Conservation (phyloP, 2,888 invertebrate species). For the Neoascia interrupta region DNA sequence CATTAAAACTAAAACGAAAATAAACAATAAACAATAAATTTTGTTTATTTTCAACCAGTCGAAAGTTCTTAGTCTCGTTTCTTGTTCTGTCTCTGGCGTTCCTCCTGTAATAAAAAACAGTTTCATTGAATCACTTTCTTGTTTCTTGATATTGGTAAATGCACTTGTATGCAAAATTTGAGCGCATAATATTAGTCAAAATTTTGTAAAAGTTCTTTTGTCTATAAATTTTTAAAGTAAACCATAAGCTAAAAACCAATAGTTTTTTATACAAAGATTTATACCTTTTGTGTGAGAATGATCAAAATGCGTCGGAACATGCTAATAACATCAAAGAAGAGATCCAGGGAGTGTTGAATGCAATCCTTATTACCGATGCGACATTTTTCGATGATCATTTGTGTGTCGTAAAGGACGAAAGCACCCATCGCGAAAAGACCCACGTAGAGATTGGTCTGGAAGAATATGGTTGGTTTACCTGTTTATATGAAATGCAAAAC, state of each 20-base stretch:
- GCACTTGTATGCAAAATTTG: too few relatives aligned
- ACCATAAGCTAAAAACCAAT: too few relatives aligned
- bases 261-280: too few relatives aligned
- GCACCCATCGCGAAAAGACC: slow-evolving; percentile 95
- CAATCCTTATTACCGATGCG: slow-evolving; percentile 95
- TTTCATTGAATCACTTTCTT: slow-evolving; percentile 19
- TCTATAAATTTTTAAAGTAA: slow-evolving; percentile 49
- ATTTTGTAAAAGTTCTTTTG: slow-evolving; percentile 54
- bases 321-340: slow-evolving; percentile 96
- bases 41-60: slow-evolving; percentile 27
- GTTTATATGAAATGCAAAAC: not conserved
- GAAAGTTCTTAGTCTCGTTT: slow-evolving; percentile 52
- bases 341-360: slow-evolving; percentile 93
- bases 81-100: slow-evolving; percentile 68
- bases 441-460: slow-evolving; percentile 90
- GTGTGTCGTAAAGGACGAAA: slow-evolving; percentile 98
- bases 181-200: too few relatives aligned
- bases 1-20: slow-evolving; percentile 4
- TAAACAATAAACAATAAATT: slow-evolving; percentile 29
- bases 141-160: slow-evolving; percentile 40
- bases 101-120: slow-evolving; percentile 69
- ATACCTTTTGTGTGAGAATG: slow-evolving; percentile 95
- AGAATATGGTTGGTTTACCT: not conserved
- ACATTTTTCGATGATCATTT: slow-evolving; percentile 95
- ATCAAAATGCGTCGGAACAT: slow-evolving; percentile 95